Evolutionary conservation across 1,140 invertebrate species (phyloP), one percentile per base, ranked within the genome.

Genomic region (Grapholita molesta): DNA sequence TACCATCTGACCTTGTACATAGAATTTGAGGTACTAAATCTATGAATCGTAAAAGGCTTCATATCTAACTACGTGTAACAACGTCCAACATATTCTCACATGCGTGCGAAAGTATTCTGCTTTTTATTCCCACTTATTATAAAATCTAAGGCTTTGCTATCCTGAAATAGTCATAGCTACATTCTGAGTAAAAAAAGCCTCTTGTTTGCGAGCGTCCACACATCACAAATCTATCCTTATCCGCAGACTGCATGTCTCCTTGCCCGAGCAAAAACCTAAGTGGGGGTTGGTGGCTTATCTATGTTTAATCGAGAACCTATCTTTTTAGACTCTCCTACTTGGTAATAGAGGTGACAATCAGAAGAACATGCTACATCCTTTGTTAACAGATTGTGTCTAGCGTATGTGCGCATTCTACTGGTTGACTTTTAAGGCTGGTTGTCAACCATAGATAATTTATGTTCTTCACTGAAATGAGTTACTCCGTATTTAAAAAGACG

Each of bases 401-500:
- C n/a, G 21, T 24, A 21, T 28, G 28, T 33, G 67, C 24, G 73
- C 74, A 82, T 82, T 79, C 80, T 79, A 78, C 80, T 67, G 42
- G 77, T 76, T 71, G 68, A 64, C 76, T 75, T 79, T 76, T 82
- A 82, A 69, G 79, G 77, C 67, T 48, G 53, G 53, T 28, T 55
- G 35, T 48, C 70, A 52, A 21, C 38, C 25, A 23, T 35, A 61
- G 28, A 61, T 30, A 61, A 25, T 61, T 32, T 28, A 61, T 61
- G 28, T 61, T 61, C 55, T 28, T 15, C 1, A 30, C 55, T 61
- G 55, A 61, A 61, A 61, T 28, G 24, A 61, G n/a, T 30, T 61
- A 28, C 12, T 61, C 3, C 30, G 25, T 32, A 28, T 61, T 61
- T 2, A 48, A 48, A 48, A 32, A 21, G 11, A n/a, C 24, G n/a